Conservation (phyloP, 23 tunicate species). For the Botrylloides violaceus region DNA sequence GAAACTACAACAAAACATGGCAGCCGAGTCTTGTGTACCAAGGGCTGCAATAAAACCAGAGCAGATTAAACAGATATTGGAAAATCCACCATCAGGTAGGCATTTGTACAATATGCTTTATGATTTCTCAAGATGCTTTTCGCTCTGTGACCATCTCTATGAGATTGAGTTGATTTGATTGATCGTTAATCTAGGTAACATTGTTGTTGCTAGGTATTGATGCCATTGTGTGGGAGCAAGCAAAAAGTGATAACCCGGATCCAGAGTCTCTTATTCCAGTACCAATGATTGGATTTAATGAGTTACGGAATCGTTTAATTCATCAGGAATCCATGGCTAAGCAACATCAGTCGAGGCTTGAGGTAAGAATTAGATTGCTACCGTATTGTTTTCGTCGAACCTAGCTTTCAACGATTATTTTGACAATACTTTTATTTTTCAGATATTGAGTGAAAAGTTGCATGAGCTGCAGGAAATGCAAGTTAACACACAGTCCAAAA, state of each 20-base stretch:
- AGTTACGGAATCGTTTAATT: constrained; percentile 47
- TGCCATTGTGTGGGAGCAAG: constrained; percentile 98
- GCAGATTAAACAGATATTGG: constrained; percentile 46
- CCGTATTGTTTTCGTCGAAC: no score
- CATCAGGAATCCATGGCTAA: constrained; percentile 80
- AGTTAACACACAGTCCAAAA: constrained; percentile 60
- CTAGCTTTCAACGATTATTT: no score
- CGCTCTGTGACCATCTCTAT: no score
- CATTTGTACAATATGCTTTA: no score
- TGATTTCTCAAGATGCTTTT: no score
- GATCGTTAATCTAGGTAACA: not conserved
- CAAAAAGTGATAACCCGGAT: constrained; percentile 86
- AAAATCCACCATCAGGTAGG: constrained; percentile 81
- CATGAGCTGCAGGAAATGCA: constrained; percentile 61
- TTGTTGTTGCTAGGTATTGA: constrained; percentile 52
- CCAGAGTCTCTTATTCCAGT: constrained; percentile 69
- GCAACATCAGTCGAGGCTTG: constrained; percentile 75
- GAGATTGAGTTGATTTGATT: no score
- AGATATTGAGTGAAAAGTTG: constrained; percentile 74
- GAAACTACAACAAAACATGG: constrained; percentile 52
- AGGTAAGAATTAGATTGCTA: constrained; percentile 31
- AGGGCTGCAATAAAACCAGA: constrained; percentile 48
- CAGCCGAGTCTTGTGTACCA: constrained; percentile 58
- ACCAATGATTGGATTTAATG: constrained; percentile 90
- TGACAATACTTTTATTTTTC: not conserved